Conservation (phyloP, 2,888 invertebrate species). For the Vanessa cardui region DNA sequence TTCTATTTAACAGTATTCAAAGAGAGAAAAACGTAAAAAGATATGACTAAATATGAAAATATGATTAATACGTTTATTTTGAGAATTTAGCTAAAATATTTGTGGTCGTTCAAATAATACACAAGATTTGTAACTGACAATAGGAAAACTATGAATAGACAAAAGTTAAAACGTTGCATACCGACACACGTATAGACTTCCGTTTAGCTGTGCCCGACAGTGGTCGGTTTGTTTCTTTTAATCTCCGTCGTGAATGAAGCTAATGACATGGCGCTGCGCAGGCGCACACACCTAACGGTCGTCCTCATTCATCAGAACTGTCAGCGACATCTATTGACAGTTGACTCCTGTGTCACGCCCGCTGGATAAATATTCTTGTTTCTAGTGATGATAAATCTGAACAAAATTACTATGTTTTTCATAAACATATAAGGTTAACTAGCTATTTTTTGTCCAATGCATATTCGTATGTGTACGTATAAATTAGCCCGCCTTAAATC, state of each 20-base stretch:
- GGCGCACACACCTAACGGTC: constrained; percentile 67
- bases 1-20: too few relatives aligned
- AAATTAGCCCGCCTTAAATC: neutral
- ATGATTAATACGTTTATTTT: too few relatives aligned
- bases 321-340: constrained; percentile 81
- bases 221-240: constrained; percentile 75
- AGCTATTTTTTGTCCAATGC: neutral
- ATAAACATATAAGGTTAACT: neutral
- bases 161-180: constrained; percentile 54
- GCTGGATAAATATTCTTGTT: constrained; percentile 35
- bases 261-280: constrained; percentile 60
- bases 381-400: constrained; percentile 26
- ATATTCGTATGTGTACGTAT: neutral
- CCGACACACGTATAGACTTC: constrained; percentile 67
- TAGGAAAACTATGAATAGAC: constrained; percentile 44
- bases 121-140: constrained; percentile 27
- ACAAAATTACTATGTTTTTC: neutral
- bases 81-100: neutral
- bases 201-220: constrained; percentile 64
- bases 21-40: too few relatives aligned
- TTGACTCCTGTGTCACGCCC: constrained; percentile 69
- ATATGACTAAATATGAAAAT: too few relatives aligned
- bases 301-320: constrained; percentile 77
- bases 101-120: neutral
- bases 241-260: constrained; percentile 70